These are phyloP conservation scores for Tricholauxania praeusta DNA, from an alignment of 2,888 invertebrate genomes.

Conservation along the genomic window DNA sequence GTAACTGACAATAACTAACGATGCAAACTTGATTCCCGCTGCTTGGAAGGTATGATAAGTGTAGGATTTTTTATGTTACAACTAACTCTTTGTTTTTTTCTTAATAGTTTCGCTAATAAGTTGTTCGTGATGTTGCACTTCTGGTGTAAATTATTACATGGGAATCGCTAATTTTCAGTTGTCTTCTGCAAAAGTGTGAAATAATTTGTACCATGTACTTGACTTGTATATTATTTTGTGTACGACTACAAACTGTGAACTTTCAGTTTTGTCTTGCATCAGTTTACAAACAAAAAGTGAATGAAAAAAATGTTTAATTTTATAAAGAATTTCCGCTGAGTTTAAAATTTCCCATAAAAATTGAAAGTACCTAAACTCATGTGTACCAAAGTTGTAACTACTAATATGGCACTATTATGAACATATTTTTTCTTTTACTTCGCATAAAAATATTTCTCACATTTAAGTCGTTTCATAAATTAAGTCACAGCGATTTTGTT, in stretches of 20 bases:
- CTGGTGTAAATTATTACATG: constrained; percentile 16
- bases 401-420: not conserved
- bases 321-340: not conserved
- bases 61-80: no score
- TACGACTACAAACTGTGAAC: no score
- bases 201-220: not conserved
- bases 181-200: constrained; percentile 3
- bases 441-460: not conserved
- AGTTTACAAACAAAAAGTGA: constrained; percentile 5
- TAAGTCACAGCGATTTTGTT: not conserved
- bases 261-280: not conserved
- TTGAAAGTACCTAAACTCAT: not conserved
- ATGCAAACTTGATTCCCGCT: no score
- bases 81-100: not conserved
- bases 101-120: constrained; percentile 5
- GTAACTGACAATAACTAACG: no score
- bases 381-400: not conserved
- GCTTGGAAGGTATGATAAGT: no score
- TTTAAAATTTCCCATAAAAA: constrained; percentile 6
- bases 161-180: constrained; percentile 3
- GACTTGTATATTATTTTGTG: no score
- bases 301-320: constrained; percentile 4
- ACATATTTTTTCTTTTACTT: no score
- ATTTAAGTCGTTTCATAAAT: not conserved
- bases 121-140: constrained; percentile 25